A percentile compares a stretch with the other conserved stretches of the same genome.
These are phyloP conservation scores for Hoplias malabaricus DNA, from an alignment of 2,113 vertebrate genomes.

Conservation along the genomic window DNA sequence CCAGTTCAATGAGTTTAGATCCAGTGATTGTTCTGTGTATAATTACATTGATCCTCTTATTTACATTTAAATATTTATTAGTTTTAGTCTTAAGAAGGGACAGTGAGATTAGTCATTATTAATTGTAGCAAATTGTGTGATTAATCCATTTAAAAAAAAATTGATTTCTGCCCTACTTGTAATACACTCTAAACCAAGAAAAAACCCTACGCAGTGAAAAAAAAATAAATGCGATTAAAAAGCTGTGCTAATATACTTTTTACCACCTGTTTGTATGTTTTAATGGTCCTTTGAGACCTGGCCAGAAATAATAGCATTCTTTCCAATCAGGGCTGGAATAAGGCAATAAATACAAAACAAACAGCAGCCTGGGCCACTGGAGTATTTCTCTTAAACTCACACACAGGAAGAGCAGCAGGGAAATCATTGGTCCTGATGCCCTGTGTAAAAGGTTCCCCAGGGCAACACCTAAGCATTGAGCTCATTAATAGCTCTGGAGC, in stretches of 20 bases:
- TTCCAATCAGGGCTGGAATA: background rate
- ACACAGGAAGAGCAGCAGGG: slow-evolving; percentile 3
- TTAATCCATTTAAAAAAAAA: too few species aligned
- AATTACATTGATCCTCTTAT: too few species aligned
- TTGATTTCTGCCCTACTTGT: too few species aligned
- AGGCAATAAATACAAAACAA: background rate
- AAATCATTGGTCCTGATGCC: background rate
- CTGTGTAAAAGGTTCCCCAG: background rate
- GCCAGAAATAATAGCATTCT: background rate
- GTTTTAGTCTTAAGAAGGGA: too few species aligned
- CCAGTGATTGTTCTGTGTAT: too few species aligned
- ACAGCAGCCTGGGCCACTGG: background rate
- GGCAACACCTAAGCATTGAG: background rate
- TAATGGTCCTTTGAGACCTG: background rate
- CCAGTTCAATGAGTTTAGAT: too few species aligned
- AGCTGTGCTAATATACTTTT: background rate
- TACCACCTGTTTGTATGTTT: background rate
- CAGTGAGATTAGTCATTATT: too few species aligned
- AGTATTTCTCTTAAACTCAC: background rate
- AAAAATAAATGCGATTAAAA: background rate
- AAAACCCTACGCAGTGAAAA: background rate
- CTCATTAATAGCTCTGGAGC: slow-evolving; percentile 4
- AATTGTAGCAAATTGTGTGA: too few species aligned
- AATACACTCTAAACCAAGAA: too few species aligned
- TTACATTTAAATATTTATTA: too few species aligned